Conservation (phyloP, 2,888 invertebrate species). For the Automeris io region DNA sequence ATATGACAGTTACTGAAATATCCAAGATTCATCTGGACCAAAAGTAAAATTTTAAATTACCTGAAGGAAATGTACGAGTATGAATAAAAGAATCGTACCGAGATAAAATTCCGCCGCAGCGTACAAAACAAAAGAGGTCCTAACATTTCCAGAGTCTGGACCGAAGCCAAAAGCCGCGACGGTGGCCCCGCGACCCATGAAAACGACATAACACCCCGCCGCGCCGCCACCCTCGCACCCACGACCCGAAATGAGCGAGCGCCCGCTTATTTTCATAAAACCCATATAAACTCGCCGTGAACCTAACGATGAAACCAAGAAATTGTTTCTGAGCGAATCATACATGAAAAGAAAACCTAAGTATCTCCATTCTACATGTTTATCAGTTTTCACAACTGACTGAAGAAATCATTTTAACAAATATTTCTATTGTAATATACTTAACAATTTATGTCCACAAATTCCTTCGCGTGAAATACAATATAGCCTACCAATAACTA, state of each 20-base stretch:
- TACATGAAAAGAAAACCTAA: slow-evolving; percentile 23
- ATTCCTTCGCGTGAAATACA: no score
- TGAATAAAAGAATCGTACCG: slow-evolving; percentile 32
- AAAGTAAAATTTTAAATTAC: slow-evolving; percentile 2
- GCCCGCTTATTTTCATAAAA: slow-evolving; percentile 74
- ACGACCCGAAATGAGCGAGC: slow-evolving; percentile 70
- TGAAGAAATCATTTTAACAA: no score
- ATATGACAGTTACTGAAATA: no score
- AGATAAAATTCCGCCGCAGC: slow-evolving; percentile 32
- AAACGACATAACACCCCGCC: slow-evolving; percentile 57
- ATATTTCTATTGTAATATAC: no score
- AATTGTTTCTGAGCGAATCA: slow-evolving; percentile 43
- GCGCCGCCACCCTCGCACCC: slow-evolving; percentile 28
- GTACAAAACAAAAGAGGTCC: slow-evolving; percentile 55
- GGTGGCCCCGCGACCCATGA: slow-evolving; percentile 51
- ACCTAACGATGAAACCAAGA: slow-evolving; percentile 49
- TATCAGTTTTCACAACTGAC: no score
- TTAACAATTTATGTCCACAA: no score
- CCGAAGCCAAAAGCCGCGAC: slow-evolving; percentile 54
- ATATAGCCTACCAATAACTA: no score
- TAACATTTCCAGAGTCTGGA: slow-evolving; percentile 53
- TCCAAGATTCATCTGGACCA: neutral
- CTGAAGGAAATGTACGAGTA: slow-evolving; percentile 25
- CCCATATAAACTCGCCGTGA: slow-evolving; percentile 56
- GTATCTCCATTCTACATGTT: no score